phyloP scores from a whole-genome alignment of 2,113 vertebrate species.

The Dicentrarchus labrax region DNA sequence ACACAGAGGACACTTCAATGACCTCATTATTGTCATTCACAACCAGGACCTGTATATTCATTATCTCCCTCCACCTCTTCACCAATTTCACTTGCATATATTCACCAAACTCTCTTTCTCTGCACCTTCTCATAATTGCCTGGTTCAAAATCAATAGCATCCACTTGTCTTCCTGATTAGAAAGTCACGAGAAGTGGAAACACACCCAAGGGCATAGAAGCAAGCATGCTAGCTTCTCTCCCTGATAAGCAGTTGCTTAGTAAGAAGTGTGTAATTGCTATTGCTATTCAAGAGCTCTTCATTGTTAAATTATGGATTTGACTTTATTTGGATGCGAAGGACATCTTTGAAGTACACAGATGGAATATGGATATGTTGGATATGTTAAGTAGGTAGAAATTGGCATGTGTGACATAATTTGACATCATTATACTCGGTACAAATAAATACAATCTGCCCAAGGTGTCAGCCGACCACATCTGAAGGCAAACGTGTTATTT shows the following conservation, averaged over 20 bases:
- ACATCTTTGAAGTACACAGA: conserved; percentile 20
- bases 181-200: conserved; percentile 27
- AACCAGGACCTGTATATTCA: conserved; percentile 1
- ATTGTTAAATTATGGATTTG: conserved; percentile 38
- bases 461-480: neutral
- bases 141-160: conserved; percentile 37
- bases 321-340: conserved; percentile 31
- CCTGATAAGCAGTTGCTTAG: conserved; percentile 29
- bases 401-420: neutral
- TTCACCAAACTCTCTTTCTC: neutral
- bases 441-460: too few relatives aligned
- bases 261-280: conserved; percentile 33
- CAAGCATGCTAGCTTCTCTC: neutral
- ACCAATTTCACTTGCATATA: neutral
- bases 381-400: conserved; percentile 14
- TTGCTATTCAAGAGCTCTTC: conserved; percentile 33
- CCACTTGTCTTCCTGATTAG: conserved; percentile 42
- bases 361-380: conserved; percentile 4
- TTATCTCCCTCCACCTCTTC: conserved; percentile 12
- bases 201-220: conserved; percentile 24
- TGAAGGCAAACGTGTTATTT: neutral
- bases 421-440: conserved; percentile 2
- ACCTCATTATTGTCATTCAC: conserved; percentile 40
- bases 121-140: conserved; percentile 32
- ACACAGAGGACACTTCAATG: conserved; percentile 2